These are phyloP conservation scores for Stegana nigrithorax DNA, from an alignment of 2,888 invertebrate genomes.

Conservation along the genomic window DNA sequence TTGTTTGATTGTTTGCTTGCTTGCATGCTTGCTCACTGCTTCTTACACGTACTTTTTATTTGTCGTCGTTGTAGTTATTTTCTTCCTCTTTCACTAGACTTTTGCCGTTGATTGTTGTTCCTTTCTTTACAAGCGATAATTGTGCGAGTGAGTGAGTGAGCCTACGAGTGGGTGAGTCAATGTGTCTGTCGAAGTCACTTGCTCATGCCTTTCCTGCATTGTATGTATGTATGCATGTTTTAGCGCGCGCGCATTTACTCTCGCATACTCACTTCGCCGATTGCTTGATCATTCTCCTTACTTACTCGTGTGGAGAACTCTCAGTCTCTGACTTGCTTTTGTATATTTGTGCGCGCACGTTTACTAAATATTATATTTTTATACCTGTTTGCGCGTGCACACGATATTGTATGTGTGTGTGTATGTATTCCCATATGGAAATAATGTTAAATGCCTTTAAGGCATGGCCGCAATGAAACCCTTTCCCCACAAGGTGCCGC, in stretches of 20 bases:
- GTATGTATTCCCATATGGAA: slow-evolving; percentile 19
- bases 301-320: too few species aligned
- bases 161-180: slow-evolving; percentile 34
- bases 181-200: slow-evolving; percentile 24
- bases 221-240: slow-evolving; percentile 17
- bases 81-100: slow-evolving; percentile 44
- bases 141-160: slow-evolving; percentile 29
- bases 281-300: slow-evolving; percentile 26
- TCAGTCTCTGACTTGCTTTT: slow-evolving; percentile 28
- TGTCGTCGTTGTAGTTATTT: slow-evolving; percentile 33
- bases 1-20: slow-evolving; percentile 29
- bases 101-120: slow-evolving; percentile 20
- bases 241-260: slow-evolving; percentile 10
- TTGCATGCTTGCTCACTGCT: slow-evolving; percentile 31
- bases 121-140: slow-evolving; percentile 38
- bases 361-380: slow-evolving; percentile 44
- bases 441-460: not conserved
- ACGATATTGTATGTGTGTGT: slow-evolving; percentile 15
- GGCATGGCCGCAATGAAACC: not conserved
- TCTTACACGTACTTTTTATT: slow-evolving; percentile 26
- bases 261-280: slow-evolving; percentile 6
- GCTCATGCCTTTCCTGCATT: too few species aligned
- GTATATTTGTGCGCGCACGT: slow-evolving; percentile 30
- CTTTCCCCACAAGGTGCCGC: slow-evolving; percentile 16
- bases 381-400: slow-evolving; percentile 47